Base-by-base conservation (phyloP, 1,140 invertebrate species). In the Stegodyphus mimosarum region DNA sequence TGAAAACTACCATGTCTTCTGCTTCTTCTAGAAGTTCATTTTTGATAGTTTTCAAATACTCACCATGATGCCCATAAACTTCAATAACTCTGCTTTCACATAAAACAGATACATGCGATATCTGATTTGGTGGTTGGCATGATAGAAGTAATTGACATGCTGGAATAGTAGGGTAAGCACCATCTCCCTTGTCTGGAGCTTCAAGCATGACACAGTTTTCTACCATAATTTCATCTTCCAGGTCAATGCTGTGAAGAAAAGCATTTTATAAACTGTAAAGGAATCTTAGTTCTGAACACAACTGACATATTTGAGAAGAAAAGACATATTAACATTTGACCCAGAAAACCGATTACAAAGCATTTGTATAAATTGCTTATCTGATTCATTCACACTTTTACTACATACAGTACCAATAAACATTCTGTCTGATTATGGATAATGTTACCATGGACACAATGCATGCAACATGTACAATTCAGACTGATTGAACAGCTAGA, bases 21-120 rank as follows among this genome's bases (percentile, higher is more conserved):
- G 79, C 67, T 81, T 87, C 83, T 15, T 87, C 87, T 15, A 87
- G 15, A 10, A 85, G 51, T 70, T 69, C 6, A 64, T 71, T 86
- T 51, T 67, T 64, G 11, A 80, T 55, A 33, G 87, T 87, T 72
- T 83, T 81, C 33, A 87, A 52, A 63, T 87, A 87, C 75, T 87
- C 87, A 53, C 83, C 87, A 69, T 87, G 87, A 69, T 83, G 87
- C 7, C 87, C 87, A 73, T 86, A 87, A 49, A 87, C 66, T 73
- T 87, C 87, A 3, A 83, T 67, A 2, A 87, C 70, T 69, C 77
- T 51, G 17, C 83, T 83, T 66, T 87, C 87, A 52, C 66, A 86
- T 6, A 87, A n/a, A 15, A 85, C 66, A 15, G 76, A 81, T 18
- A 87, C 78, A 11, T 33, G 66, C 55, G 70, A 67, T 11, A 87